phyloP scores from a whole-genome alignment of 2,113 vertebrate genomes.

The Murina feae region DNA sequence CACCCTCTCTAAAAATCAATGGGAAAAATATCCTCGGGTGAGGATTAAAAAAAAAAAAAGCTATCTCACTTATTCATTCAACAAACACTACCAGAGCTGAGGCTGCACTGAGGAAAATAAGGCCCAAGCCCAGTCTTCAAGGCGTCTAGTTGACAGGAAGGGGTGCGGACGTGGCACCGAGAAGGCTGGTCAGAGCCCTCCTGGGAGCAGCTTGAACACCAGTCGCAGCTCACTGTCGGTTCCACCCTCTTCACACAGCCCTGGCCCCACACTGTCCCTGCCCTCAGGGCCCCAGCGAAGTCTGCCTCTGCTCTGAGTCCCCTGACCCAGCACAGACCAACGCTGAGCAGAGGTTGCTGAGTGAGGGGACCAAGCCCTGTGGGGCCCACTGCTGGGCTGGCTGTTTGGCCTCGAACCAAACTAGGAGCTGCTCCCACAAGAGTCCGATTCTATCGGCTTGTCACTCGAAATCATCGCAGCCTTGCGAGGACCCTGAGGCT shows the following conservation, averaged over 20 bases:
- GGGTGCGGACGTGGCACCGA: fast-evolving
- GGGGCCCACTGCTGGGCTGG: neutral
- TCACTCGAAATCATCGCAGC: neutral
- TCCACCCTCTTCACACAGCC: fast-evolving
- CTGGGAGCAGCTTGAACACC: neutral
- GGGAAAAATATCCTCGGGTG: too few relatives aligned
- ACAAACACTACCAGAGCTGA: neutral
- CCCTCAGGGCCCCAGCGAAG: neutral
- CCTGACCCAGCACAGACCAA: conserved; percentile 29
- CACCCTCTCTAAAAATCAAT: too few relatives aligned
- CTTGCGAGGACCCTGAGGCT: neutral
- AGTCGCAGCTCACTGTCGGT: too few relatives aligned
- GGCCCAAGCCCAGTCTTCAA: neutral
- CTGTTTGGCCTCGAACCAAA: neutral
- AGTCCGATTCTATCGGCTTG: fast-evolving
- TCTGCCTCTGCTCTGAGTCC: neutral
- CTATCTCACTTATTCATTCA: neutral
- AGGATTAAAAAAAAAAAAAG: too few relatives aligned
- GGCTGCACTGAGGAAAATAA: neutral
- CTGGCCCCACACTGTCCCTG: neutral
- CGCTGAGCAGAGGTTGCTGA: neutral
- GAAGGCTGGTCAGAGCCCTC: neutral
- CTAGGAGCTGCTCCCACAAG: neutral
- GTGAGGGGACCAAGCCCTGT: neutral
- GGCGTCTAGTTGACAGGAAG: neutral